These are phyloP conservation scores for Gallinago nigripennis DNA, from an alignment of 2,797 vertebrate species.

Conservation along the genomic window DNA sequence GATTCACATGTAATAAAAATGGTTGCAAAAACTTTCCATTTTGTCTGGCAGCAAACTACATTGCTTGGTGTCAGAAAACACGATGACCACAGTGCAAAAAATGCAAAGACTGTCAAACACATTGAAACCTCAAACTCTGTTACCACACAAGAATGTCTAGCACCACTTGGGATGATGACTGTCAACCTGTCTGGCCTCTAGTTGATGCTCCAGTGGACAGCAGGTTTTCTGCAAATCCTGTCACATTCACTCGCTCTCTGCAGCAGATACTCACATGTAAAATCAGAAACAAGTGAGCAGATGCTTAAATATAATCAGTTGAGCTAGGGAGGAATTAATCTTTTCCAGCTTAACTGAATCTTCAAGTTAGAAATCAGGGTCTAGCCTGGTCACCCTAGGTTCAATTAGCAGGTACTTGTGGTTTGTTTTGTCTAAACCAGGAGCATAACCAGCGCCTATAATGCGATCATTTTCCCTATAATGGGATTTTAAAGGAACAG, in stretches of 20 bases:
- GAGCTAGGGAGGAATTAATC: not conserved
- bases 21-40: not conserved
- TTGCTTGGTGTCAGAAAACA: not conserved
- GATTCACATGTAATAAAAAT: not conserved
- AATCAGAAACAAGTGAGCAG: not conserved
- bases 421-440: not conserved
- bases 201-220: not conserved
- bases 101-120: not conserved
- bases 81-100: not conserved
- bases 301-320: not conserved
- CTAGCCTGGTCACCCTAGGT: not conserved
- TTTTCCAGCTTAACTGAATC: not conserved
- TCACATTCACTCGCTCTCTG: not conserved
- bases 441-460: rapidly evolving
- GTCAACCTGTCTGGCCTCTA: not conserved
- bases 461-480: rapidly evolving
- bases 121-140: not conserved
- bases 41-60: not conserved
- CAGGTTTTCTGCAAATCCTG: not conserved
- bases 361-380: not conserved
- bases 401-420: not conserved
- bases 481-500: not conserved
- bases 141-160: not conserved
- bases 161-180: not conserved
- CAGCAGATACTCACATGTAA: not conserved